phyloP scores from a whole-genome alignment of 2,113 vertebrate species.

The Coreoperca whiteheadi region DNA sequence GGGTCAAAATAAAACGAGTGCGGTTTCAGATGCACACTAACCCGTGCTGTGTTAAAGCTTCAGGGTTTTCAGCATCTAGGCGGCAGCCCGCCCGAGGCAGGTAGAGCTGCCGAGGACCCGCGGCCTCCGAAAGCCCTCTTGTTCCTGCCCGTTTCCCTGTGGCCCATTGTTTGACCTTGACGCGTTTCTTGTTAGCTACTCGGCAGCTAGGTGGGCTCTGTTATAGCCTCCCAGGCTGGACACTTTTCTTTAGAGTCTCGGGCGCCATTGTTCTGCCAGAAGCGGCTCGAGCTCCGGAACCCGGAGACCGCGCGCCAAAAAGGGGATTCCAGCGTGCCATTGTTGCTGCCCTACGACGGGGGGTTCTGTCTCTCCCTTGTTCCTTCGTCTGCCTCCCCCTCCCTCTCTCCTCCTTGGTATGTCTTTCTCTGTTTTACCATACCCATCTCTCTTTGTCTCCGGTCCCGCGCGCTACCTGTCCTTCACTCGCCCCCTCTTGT shows the following conservation, averaged over 20 bases:
- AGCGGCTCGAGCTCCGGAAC: constrained; percentile 37
- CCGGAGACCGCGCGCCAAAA: constrained; percentile 29
- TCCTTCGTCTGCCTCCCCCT: constrained; percentile 6
- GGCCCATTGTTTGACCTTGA: constrained; percentile 83
- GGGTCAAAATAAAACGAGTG: no score
- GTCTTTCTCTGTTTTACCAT: background rate
- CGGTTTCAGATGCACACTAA: no score
- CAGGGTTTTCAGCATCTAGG: no score
- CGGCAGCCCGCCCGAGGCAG: no score
- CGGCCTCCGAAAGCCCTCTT: no score
- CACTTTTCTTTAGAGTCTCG: constrained; percentile 14
- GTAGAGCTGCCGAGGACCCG: no score
- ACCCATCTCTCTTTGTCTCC: background rate
- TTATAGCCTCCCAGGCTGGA: background rate
- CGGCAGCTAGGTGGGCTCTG: constrained; percentile 29
- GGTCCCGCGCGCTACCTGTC: constrained; percentile 22
- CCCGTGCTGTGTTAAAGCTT: no score
- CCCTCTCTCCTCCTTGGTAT: background rate
- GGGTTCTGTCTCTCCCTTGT: constrained; percentile 41
- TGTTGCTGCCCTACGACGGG: constrained; percentile 61
- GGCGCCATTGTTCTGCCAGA: constrained; percentile 60
- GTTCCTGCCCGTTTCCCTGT: no score
- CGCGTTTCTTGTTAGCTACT: constrained; percentile 47
- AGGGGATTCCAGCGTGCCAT: constrained; percentile 44
- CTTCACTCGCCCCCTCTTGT: background rate